phyloP scores from a whole-genome alignment of 2,113 vertebrate species.

The Pachyramphus minor region DNA sequence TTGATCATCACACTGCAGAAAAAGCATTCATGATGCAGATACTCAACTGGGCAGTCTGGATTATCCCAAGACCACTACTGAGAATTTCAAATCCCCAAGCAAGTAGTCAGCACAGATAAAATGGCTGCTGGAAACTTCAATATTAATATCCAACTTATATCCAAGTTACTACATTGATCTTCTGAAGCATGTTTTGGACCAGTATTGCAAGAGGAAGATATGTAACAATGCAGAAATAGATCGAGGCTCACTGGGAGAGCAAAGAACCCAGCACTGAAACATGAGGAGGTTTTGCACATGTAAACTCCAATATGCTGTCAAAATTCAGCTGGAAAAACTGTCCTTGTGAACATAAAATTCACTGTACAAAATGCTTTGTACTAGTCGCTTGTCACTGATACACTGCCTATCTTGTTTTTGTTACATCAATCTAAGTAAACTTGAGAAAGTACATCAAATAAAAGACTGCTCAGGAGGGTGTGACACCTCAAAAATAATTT shows the following conservation, averaged over 20 bases:
- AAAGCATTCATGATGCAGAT: background rate
- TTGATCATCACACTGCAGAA: background rate
- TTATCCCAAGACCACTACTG: background rate
- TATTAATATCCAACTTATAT: background rate
- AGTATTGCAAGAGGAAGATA: background rate
- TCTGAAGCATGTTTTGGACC: background rate
- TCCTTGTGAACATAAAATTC: background rate
- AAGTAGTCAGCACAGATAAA: background rate
- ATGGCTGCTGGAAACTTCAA: background rate
- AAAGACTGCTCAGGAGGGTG: slow-evolving; percentile 44
- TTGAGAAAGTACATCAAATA: slow-evolving; percentile 56
- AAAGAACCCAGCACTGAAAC: background rate
- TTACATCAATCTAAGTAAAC: slow-evolving; percentile 39
- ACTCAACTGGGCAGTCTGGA: background rate
- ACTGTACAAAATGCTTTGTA: slow-evolving; percentile 33
- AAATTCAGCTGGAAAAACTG: background rate
- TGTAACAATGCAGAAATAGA: background rate
- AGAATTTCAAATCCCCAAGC: background rate
- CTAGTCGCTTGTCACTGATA: background rate
- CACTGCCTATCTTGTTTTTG: slow-evolving; percentile 45
- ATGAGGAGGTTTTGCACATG: background rate
- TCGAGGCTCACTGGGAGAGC: accelerated
- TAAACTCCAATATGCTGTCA: background rate
- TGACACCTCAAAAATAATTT: slow-evolving; percentile 34
- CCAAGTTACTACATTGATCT: background rate